Base-by-base conservation (phyloP, 1,140 invertebrate species). In the Trichoplusia ni region DNA sequence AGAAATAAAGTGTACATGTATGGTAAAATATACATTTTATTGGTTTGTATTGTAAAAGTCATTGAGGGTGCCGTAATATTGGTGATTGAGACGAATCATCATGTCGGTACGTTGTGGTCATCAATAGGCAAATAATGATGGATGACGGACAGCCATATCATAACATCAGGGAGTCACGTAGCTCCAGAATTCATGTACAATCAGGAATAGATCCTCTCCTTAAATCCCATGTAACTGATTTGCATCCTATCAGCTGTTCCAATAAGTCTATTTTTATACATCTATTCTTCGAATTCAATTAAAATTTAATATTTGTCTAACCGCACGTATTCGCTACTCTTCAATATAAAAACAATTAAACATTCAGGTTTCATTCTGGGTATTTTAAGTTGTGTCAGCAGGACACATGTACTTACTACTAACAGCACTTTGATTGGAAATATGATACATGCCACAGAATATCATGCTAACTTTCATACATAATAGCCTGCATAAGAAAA, bases 71-170 rank as follows among this genome's bases (percentile, higher is more conserved):
- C 19, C 19, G n/a, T n/a, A 3, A 1, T 14, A 9, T 16, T 25
- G n/a, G 11, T 38, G 23, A 38, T 37, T 51, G 47, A 13, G 11
- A 21, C 0, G 4, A 44, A 16, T 42, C 13, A 31, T 21, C 2
- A 29, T 18, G 13, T n/a, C n/a, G n/a, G n/a, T 35, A 18, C 25
- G 21, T 38, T 40, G 23, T 51, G 42, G 14, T 63, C 46, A 53
- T 53, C 47, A 53, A 8, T 31, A 21, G 16, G 35, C 29, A 18
- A 13, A 35, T 64, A n/a, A n/a, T n/a, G n/a, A n/a, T n/a, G n/a
- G 38, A 33, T 46, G 42, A 40, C 33, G 18, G 75, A 73, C 74
- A 77, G 76, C 76, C 78, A 81, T 81, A 76, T 58, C 64, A 68
- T 31, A 71, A 60, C 38, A 67, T 40, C 25, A 27, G 8, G 6